phyloP scores from a whole-genome alignment of 1,140 invertebrate species.

The Acromyrmex heyeri region DNA sequence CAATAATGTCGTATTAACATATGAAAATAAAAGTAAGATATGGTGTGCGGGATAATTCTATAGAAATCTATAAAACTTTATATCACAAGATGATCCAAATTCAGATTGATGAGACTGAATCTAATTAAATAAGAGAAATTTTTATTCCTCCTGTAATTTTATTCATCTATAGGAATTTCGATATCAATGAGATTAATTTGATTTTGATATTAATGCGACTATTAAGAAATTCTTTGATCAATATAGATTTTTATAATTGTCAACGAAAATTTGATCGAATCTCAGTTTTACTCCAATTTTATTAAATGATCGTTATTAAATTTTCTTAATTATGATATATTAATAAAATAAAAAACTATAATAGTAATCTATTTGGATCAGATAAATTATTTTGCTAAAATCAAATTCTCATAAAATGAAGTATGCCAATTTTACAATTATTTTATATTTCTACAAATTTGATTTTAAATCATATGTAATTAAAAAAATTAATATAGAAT shows the following conservation, averaged over 20 bases:
- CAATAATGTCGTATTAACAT: slow-evolving; percentile 54
- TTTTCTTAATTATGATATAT: not conserved
- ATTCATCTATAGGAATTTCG: not conserved
- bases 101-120: no score
- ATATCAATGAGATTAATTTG: not conserved
- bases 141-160: not conserved
- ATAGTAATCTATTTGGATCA: not conserved
- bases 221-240: no score
- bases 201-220: not conserved
- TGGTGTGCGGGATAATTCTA: not conserved
- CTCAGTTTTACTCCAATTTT: not conserved
- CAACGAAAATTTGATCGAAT: not conserved
- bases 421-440: not conserved
- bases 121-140: no score
- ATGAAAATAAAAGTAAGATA: slow-evolving; percentile 29
- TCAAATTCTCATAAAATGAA: not conserved
- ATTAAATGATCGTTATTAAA: not conserved
- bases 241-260: not conserved
- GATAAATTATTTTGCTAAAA: not conserved
- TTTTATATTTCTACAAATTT: not conserved
- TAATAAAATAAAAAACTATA: no score
- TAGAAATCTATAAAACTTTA: slow-evolving; percentile 17
- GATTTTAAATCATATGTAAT: not conserved
- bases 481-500: not conserved
- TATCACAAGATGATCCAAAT: not conserved